A percentile compares a stretch with the other conserved stretches of the same genome.
phyloP scores from a whole-genome alignment of 2,797 vertebrate genomes.

The Etheostoma nigrum region DNA sequence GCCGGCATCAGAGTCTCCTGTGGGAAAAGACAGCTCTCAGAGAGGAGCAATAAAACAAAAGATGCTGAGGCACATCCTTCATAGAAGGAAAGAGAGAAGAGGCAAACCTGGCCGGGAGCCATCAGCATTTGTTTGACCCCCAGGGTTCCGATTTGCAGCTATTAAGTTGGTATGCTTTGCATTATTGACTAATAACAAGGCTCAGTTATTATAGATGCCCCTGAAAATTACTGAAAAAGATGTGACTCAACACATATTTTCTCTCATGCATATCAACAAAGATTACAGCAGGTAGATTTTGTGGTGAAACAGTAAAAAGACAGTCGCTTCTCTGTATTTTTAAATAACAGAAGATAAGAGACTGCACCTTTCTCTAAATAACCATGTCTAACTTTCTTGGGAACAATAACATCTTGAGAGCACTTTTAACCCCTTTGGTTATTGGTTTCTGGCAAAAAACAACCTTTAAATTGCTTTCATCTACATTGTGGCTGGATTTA shows the following conservation, averaged over 20 bases:
- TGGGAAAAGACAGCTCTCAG: constrained; percentile 77
- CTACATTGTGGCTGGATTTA: not conserved
- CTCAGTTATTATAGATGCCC: not conserved
- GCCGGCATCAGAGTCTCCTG: constrained; percentile 83
- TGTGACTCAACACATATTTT: not conserved
- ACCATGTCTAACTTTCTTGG: not conserved
- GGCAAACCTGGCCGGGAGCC: constrained; percentile 20
- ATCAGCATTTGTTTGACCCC: constrained; percentile 1
- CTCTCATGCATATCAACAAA: not conserved
- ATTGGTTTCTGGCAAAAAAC: not conserved
- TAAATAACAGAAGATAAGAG: not conserved
- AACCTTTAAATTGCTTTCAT: not conserved
- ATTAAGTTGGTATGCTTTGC: not conserved
- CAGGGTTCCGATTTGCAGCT: not conserved
- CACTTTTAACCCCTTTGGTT: not conserved
- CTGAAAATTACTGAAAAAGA: not conserved
- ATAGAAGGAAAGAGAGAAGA: constrained; percentile 2
- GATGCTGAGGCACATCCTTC: constrained; percentile 27
- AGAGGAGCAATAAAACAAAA: constrained; percentile 40
- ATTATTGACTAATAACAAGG: not conserved
- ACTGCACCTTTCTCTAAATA: not conserved
- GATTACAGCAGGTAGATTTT: not conserved
- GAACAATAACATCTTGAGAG: not conserved
- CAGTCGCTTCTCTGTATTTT: not conserved
- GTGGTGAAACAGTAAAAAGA: not conserved